Evolutionary conservation across 2,888 invertebrate species (phyloP), one percentile per base, ranked within the genome.

Genomic region (Dorcus hopei): DNA sequence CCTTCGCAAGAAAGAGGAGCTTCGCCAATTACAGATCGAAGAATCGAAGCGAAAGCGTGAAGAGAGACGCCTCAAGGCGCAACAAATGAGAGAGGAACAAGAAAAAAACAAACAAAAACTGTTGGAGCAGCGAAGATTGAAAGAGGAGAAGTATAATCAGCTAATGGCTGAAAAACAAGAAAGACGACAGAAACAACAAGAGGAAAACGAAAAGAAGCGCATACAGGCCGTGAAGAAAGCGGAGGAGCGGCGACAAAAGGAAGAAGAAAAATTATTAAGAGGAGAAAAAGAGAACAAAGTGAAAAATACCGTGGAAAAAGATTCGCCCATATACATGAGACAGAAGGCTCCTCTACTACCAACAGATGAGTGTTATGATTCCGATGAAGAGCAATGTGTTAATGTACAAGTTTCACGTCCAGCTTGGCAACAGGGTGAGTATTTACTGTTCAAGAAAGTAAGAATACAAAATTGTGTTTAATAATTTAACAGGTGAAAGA

Each of bases 1-100:
- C 0, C 72, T 80, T 52, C 79, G 76, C 65, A 87, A 87, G 74
- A 83, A 84, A 53, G 86, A 87, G 23, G 86, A 85, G 3, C 66
- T 85, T 54, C 68, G 87, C 9, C 83, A 82, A 58, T 82, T 84
- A 7, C 80, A 81, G 72, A 78, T 80, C 3, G 87, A 87, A 62
- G 79, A 80, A 65, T 85, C 84, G 68, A 82, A 78, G 66, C 80
- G 80, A 14, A 72, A 70, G 61, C 70, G 74, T 5, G 74, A 73
- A 62, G 81, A 81, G 59, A 80, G 79, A 64, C 76, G 81, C 57
- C 59, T 77, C 42, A 79, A 75, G 65, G 76, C 76, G 16, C 81
- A 80, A 64, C 79, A 72, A 61, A 79, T 79, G 52, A 74, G 77
- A 26, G 81, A 85, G 54, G 81, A 80, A 62, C 62, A 79, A 6